These are phyloP conservation scores for Ptilorrhoa leucosticta DNA, from an alignment of 2,113 vertebrate genomes.

Conservation along the genomic window DNA sequence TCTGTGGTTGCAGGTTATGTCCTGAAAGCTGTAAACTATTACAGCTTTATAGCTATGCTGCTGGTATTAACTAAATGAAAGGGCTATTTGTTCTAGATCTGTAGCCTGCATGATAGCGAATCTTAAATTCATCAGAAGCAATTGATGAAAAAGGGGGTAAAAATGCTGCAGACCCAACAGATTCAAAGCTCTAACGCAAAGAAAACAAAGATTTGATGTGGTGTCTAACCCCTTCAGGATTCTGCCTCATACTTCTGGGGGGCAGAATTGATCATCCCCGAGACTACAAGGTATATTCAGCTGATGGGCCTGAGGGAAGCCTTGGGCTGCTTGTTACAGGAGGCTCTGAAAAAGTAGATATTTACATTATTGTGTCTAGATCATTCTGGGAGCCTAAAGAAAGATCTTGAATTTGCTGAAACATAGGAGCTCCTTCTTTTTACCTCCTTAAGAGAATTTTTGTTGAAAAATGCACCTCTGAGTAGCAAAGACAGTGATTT, in stretches of 20 bases:
- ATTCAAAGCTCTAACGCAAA: background rate
- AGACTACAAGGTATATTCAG: background rate
- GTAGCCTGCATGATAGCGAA: background rate
- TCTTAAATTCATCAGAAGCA: conserved; percentile 55
- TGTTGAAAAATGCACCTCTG: background rate
- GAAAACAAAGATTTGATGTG: background rate
- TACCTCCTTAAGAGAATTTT: background rate
- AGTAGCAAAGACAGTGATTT: background rate
- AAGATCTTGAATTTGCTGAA: background rate
- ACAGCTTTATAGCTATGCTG: conserved; percentile 63
- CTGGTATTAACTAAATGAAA: conserved; percentile 70
- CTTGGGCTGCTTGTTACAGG: background rate
- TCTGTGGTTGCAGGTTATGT: conserved; percentile 71
- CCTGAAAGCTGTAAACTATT: conserved; percentile 67
- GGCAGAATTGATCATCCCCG: background rate
- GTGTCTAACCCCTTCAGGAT: background rate
- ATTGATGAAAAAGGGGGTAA: conserved; percentile 17
- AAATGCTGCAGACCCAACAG: conserved; percentile 20
- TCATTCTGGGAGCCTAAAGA: background rate
- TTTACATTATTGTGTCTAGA: background rate
- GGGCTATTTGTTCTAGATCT: conserved; percentile 67
- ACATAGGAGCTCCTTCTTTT: background rate
- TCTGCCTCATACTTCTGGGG: background rate
- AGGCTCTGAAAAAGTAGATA: conserved; percentile 5
- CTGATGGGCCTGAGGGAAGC: background rate